Evolutionary conservation across 2,888 invertebrate species (phyloP), one percentile per base, ranked within the genome.

Genomic region (Ectemnius lituratus): DNA sequence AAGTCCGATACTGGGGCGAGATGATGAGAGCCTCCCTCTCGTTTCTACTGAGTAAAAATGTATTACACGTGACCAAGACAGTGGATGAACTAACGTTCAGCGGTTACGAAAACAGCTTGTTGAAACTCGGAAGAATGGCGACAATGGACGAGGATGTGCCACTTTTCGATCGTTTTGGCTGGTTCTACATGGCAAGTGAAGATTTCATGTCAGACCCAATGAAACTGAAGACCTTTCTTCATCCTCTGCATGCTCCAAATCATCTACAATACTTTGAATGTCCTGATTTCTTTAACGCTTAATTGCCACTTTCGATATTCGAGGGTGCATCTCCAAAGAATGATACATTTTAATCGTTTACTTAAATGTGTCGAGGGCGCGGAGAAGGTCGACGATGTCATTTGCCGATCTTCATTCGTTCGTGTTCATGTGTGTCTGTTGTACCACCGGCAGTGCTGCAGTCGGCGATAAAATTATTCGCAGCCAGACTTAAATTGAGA

Each of bases 121-220:
- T 97, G 70, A 93, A 94, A 52, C 89, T 95, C 75, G 95, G 95
- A 0, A 92, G 92, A 78, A 85, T 95, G 68, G 94, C 94, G 0
- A 88, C 93, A 27, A 91, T 85, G 0, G 88, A 86, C 0, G 84
- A 87, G 4, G 86, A 88, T 4, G 75, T 92, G 6, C 92, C 93
- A 0, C 93, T 93, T 0, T 94, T 94, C 76, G 97, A 97, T 85
- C 94, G 93, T 85, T 97, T 98, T 88, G 98, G 96, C 13, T 95
- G 97, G 94, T 97, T 98, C 91, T 97, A 96, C 83, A 92, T 91
- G 84, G 94, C 94, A 78, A 1, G 79, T 52, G 5, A 52, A 18
- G 0, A 62, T 49, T 37, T 37, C 37, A 23, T 23, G 2, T 3
- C 23, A 23, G 23, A 23, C 23, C 23, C 23, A 23, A 23, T 23